Evolutionary conservation across 2,113 vertebrate species (phyloP).

Genomic region (Anoplopoma fimbria): DNA sequence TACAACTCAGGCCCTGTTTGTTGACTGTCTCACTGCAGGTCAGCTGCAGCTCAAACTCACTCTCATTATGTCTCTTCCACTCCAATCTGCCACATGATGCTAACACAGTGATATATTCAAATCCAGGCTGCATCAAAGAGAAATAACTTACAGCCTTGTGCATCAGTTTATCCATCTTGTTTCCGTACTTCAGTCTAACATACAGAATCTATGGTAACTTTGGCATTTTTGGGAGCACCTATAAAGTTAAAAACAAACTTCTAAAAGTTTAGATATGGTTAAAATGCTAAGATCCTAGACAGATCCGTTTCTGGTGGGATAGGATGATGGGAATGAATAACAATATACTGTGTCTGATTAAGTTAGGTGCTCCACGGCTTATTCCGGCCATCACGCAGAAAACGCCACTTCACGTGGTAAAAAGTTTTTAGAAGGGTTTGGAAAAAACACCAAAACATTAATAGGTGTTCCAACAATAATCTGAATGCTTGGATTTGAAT

Average conservation of each 20-base stretch:
- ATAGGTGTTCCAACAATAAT: too few relatives aligned
- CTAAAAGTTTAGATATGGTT: too few relatives aligned
- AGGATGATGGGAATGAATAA: background rate
- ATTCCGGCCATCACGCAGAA: background rate
- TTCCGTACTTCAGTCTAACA: background rate
- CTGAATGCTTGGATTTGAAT: too few relatives aligned
- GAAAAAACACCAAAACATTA: too few relatives aligned
- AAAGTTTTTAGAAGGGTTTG: too few relatives aligned
- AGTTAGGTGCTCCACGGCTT: background rate
- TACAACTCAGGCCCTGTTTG: background rate
- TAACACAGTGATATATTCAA: background rate
- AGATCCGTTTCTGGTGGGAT: too few relatives aligned
- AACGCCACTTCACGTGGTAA: too few relatives aligned
- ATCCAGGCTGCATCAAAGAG: background rate
- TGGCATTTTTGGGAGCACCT: background rate
- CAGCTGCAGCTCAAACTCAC: slow-evolving; percentile 7
- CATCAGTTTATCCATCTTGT: background rate
- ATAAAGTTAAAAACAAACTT: background rate
- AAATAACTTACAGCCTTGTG: background rate
- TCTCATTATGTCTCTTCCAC: background rate
- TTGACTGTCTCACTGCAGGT: slow-evolving; percentile 1
- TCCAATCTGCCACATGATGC: background rate
- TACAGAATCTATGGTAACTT: background rate
- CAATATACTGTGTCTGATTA: background rate
- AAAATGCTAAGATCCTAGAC: too few relatives aligned